These are phyloP conservation scores for Mystacornis crossleyi DNA, from an alignment of 2,113 vertebrate species.

Conservation along the genomic window DNA sequence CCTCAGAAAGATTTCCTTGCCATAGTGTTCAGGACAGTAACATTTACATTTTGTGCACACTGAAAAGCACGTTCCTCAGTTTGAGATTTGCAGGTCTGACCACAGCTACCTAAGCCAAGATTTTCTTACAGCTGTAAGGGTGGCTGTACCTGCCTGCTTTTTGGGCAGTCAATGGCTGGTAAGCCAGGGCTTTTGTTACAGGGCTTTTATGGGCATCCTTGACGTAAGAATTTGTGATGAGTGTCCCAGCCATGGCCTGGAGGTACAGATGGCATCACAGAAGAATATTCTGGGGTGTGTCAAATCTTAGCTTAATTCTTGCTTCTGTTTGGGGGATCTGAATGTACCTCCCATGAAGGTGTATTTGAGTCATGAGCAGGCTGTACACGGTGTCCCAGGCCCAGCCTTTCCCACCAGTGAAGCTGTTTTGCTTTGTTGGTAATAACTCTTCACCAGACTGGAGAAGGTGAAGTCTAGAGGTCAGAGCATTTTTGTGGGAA, in stretches of 20 bases:
- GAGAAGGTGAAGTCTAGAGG: conserved; percentile 38
- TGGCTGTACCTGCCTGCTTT: not conserved
- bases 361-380: not conserved
- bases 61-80: not conserved
- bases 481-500: conserved; percentile 46
- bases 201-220: not conserved
- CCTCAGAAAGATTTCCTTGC: not conserved
- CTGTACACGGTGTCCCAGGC: not conserved
- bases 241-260: not conserved
- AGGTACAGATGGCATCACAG: not conserved
- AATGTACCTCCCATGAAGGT: not conserved
- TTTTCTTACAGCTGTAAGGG: not conserved
- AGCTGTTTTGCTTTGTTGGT: not conserved
- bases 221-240: not conserved
- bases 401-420: not conserved
- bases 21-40: not conserved
- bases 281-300: not conserved
- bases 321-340: not conserved
- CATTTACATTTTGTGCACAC: not conserved
- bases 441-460: conserved; percentile 31
- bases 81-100: not conserved
- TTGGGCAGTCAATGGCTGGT: not conserved
- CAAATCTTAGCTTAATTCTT: not conserved
- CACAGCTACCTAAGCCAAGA: not conserved
- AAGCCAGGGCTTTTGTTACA: not conserved